Evolutionary conservation across 92 coral and sea anemone genomes (phyloP).

Genomic region (Siderastrea radians): DNA sequence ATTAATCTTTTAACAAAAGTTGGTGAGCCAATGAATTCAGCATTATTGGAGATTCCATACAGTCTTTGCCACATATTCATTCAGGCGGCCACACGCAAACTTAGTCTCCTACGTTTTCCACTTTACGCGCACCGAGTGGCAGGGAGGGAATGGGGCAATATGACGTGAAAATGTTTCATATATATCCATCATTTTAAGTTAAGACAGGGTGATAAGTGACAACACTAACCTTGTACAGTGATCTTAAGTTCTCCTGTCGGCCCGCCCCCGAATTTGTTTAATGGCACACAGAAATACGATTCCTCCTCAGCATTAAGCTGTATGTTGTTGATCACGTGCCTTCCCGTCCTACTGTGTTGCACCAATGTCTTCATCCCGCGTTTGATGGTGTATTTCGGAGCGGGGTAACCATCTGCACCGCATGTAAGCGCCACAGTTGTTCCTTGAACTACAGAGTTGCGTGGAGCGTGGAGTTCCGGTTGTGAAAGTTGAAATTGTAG

Average conservation of each 20-base stretch:
- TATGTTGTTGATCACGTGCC: background rate
- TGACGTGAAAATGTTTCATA: no score
- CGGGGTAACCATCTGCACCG: conserved; percentile 76
- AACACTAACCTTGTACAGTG: conserved; percentile 62
- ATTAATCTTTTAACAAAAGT: no score
- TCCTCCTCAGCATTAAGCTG: conserved; percentile 51
- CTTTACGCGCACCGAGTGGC: no score
- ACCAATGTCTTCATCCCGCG: conserved; percentile 1
- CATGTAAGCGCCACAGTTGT: conserved; percentile 52
- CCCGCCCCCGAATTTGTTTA: conserved; percentile 67
- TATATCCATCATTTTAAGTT: no score
- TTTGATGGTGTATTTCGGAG: conserved; percentile 65
- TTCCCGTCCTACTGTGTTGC: background rate
- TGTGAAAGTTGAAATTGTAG: conserved; percentile 49
- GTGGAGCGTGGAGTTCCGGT: conserved; percentile 59
- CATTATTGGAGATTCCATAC: no score
- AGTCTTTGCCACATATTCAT: no score
- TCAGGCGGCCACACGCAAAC: no score
- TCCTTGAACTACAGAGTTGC: conserved; percentile 48
- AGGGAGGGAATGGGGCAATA: no score
- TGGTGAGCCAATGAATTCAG: no score
- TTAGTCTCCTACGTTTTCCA: no score
- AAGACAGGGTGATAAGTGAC: background rate
- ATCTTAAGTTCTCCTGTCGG: conserved; percentile 25
- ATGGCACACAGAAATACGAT: conserved; percentile 60